Percentiles rank a stretch among this genome's conserved stretches.
phyloP scores from a whole-genome alignment of 2,888 invertebrate species.

The Drosophila diplacantha region DNA sequence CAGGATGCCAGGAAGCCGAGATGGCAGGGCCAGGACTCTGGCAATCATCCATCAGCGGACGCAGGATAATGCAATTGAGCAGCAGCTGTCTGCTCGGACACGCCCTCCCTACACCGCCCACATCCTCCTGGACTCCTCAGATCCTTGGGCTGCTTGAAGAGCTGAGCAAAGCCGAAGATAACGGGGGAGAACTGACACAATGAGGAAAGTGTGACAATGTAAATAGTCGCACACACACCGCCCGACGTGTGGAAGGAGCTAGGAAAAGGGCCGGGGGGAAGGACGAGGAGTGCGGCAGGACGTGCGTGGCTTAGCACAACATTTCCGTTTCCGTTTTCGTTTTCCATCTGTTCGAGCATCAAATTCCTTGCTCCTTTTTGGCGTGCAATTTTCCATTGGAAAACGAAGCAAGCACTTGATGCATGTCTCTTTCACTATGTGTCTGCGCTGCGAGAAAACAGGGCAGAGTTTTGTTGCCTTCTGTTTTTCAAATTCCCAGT shows the following conservation, averaged over 20 bases:
- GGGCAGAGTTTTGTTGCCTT: neutral
- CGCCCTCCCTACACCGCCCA: slow-evolving; percentile 28
- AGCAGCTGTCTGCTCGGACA: slow-evolving; percentile 38
- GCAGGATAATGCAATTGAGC: slow-evolving; percentile 47
- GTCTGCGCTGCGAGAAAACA: slow-evolving; percentile 9
- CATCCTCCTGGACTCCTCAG: slow-evolving; percentile 21
- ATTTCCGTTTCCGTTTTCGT: slow-evolving; percentile 61
- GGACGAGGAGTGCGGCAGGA: slow-evolving; percentile 8
- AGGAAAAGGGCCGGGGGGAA: slow-evolving; percentile 10
- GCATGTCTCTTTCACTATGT: slow-evolving; percentile 25
- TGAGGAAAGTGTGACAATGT: slow-evolving; percentile 48
- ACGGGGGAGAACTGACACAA: slow-evolving; percentile 23
- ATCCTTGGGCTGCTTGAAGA: slow-evolving; percentile 24
- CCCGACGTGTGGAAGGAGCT: slow-evolving; percentile 11
- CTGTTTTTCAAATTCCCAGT: too few species aligned
- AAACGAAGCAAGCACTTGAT: slow-evolving; percentile 48
- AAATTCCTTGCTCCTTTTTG: slow-evolving; percentile 39
- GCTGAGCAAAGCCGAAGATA: slow-evolving; percentile 34
- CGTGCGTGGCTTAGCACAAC: slow-evolving; percentile 48
- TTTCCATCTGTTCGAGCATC: slow-evolving; percentile 39
- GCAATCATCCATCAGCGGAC: slow-evolving; percentile 45
- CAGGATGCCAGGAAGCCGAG: slow-evolving; percentile 2
- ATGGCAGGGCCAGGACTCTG: slow-evolving; percentile 11
- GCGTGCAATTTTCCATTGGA: slow-evolving; percentile 42
- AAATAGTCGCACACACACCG: slow-evolving; percentile 35